phyloP scores from a whole-genome alignment of 2,113 vertebrate genomes.

The Nyctereutes procyonoides region DNA sequence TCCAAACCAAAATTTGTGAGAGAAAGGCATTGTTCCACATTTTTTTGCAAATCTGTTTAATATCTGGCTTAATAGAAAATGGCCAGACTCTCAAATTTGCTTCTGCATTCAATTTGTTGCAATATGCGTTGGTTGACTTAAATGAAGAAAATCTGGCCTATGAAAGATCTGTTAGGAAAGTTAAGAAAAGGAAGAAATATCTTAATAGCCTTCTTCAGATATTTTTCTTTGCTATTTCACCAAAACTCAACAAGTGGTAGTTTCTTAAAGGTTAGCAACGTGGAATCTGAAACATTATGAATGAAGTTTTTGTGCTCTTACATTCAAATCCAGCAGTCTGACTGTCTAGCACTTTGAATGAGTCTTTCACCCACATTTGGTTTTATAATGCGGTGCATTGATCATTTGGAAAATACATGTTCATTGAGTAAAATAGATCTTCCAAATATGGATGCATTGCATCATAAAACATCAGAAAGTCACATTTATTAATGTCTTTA shows the following conservation, averaged over 20 bases:
- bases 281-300: background rate
- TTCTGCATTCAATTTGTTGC: background rate
- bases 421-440: constrained; percentile 24
- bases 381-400: background rate
- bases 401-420: constrained; percentile 36
- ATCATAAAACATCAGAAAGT: background rate
- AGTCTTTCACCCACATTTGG: background rate
- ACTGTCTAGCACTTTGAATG: background rate
- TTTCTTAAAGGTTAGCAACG: constrained; percentile 27
- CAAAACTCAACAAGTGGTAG: background rate
- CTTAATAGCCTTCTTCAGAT: constrained; percentile 6
- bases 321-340: constrained; percentile 14
- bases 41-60: constrained; percentile 20
- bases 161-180: background rate
- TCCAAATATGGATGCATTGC: constrained; percentile 24
- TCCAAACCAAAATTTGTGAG: background rate
- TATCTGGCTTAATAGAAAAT: constrained; percentile 1
- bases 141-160: background rate
- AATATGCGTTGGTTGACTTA: background rate
- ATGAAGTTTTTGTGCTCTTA: background rate
- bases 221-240: constrained; percentile 24
- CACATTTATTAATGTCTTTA: background rate
- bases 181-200: constrained; percentile 45
- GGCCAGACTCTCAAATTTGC: background rate
- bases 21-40: constrained; percentile 34